Percentiles rank a stretch among this genome's conserved stretches.
These are phyloP conservation scores for Hippocampus kuda DNA, from an alignment of 2,797 vertebrate species.

Conservation along the genomic window DNA sequence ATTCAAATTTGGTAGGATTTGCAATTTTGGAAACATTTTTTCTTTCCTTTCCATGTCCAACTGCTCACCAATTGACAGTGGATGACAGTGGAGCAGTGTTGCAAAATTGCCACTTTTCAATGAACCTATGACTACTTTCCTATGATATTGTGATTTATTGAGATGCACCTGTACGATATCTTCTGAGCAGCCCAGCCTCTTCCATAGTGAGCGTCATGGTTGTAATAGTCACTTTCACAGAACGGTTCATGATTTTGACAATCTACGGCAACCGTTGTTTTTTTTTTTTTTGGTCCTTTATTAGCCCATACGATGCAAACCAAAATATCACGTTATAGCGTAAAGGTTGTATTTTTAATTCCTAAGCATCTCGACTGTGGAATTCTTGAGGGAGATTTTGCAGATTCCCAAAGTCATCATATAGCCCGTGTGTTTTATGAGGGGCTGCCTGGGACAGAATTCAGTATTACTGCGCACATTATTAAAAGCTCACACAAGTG, in stretches of 20 bases:
- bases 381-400: conserved; percentile 1
- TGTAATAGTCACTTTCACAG: not conserved
- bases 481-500: not conserved
- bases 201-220: not conserved
- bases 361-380: not conserved
- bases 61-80: too few relatives aligned
- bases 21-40: too few relatives aligned
- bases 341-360: not conserved
- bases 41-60: too few relatives aligned
- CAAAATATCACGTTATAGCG: not conserved
- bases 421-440: not conserved
- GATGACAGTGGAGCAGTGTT: too few relatives aligned
- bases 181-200: too few relatives aligned
- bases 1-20: too few relatives aligned
- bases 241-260: conserved; percentile 37
- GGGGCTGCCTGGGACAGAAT: not conserved
- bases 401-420: not conserved
- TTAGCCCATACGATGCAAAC: conserved; percentile 16
- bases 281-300: not conserved
- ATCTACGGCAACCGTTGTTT: conserved; percentile 34
- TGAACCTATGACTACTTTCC: not conserved
- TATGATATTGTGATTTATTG: not conserved
- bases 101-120: too few relatives aligned
- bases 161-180: not conserved
- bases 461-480: not conserved